phyloP scores from a whole-genome alignment of 2,113 vertebrate genomes.

The Platanista minor region DNA sequence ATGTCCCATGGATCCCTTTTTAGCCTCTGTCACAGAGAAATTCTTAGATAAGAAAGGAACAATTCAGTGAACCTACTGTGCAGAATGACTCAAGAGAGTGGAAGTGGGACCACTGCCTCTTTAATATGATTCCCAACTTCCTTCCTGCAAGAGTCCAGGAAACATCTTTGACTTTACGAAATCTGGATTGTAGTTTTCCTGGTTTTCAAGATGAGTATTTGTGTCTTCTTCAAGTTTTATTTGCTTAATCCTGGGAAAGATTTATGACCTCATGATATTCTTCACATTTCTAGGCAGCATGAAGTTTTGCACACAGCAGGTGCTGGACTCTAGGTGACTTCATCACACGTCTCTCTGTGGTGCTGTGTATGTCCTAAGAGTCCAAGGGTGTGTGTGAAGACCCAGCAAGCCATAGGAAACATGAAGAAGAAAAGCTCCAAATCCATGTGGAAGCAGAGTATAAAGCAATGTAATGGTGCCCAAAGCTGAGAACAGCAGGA shows the following conservation, averaged over 20 bases:
- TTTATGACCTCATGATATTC: neutral
- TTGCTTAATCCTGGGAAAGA: neutral
- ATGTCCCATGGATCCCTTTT: neutral
- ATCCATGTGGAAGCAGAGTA: neutral
- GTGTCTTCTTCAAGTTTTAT: neutral
- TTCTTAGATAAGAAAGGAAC: neutral
- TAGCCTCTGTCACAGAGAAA: neutral
- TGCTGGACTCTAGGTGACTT: neutral
- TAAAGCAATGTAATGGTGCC: neutral
- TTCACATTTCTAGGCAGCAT: neutral
- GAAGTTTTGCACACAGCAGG: neutral
- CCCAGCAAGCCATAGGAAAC: slow-evolving; percentile 13
- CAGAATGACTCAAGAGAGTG: neutral
- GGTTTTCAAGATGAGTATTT: neutral
- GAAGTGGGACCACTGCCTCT: neutral
- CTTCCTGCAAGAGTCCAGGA: neutral
- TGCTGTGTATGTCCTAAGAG: neutral
- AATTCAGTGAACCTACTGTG: neutral
- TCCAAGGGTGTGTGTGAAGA: neutral
- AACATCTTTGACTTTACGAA: neutral
- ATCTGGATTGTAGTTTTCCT: neutral
- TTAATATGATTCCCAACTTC: neutral
- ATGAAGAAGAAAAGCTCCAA: slow-evolving; percentile 24
- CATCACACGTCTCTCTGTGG: neutral
- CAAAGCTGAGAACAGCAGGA: neutral